Evolutionary conservation across 2,797 vertebrate genomes (phyloP).

Genomic region (Simalia tracyae): DNA sequence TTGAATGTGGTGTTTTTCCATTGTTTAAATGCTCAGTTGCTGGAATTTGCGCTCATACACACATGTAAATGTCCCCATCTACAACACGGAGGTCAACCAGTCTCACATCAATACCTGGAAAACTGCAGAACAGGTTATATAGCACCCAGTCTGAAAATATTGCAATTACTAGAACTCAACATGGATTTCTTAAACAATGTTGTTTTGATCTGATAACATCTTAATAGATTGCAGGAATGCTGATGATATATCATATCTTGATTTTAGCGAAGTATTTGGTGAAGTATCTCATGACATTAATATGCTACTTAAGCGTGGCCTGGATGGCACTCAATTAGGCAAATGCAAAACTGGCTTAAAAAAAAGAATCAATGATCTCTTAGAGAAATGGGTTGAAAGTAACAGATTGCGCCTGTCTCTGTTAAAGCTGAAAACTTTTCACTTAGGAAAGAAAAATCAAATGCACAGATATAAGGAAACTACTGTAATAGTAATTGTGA

Average conservation of each 20-base stretch:
- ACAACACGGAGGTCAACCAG: not conserved
- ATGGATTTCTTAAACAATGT: not conserved
- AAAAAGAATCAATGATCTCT: not conserved
- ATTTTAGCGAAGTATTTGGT: no score
- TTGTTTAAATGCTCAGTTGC: slow-evolving; percentile 32
- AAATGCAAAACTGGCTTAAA: not conserved
- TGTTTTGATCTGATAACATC: not conserved
- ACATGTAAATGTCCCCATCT: not conserved
- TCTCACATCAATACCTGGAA: not conserved
- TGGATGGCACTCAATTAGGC: not conserved
- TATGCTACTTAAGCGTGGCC: not conserved
- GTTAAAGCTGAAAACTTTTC: not conserved
- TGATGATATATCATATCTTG: not conserved
- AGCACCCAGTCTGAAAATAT: not conserved
- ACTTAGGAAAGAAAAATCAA: not conserved
- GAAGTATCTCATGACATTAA: not conserved
- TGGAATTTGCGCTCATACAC: not conserved
- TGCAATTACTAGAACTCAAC: not conserved
- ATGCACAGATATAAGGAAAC: not conserved
- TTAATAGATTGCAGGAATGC: not conserved
- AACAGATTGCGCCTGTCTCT: not conserved
- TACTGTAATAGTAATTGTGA: not conserved
- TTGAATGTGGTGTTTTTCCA: slow-evolving; percentile 41
- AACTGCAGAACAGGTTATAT: not conserved
- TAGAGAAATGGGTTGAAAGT: not conserved